Evolutionary conservation across 2,797 vertebrate genomes (phyloP), one percentile per base, ranked within the genome.

Genomic region (Pseudopleuronectes americanus): DNA sequence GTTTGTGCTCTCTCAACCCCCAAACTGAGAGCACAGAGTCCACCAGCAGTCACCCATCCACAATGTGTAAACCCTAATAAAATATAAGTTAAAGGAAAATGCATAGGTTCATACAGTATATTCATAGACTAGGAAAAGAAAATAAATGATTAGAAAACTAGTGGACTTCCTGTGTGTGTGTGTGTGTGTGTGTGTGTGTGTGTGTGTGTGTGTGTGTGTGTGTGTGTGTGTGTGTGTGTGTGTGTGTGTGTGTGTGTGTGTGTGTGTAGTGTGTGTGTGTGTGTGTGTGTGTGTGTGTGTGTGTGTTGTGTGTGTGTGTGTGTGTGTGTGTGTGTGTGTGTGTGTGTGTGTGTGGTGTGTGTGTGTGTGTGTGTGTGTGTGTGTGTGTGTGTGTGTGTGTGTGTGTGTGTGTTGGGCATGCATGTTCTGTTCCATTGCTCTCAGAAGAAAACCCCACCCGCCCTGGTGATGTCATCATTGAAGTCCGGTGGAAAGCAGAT

Each of bases 81-180:
- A 83, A 87, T 87, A 90, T 89, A 92, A 94, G 76, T 92, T 86
- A 86, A 85, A 83, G 76, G 54, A 72, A 75, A 82, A 85, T 67
- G 77, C 82, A 86, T 81, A 89, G 74, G 56, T 84, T 88, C 69
- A 85, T 77, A 84, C 77, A 59, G 61, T 68, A 88, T 71, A 83
- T 75, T 80, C 70, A 83, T 65, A 77, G 58, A 82, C 84, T 75
- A 83, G 64, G 65, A 69, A 77, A 62, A 64, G 33, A 72, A 71
- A 63, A 36, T 60, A 63, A 57, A 75, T 3, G 19, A 80, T 74
- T 84, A 85, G 68, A 80, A 70, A 79, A 70, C n/a, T 68, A 77
- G 12, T 77, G 13, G 41, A 45, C 43, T 79, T 78, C 55, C 62
- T 80, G 26, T 43, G 13, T 64, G 51, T 62, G 26, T 56, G 54